Evolutionary conservation across 1,140 invertebrate species (phyloP), one percentile per base, ranked within the genome.

Genomic region (Elymnias hypermnestra): DNA sequence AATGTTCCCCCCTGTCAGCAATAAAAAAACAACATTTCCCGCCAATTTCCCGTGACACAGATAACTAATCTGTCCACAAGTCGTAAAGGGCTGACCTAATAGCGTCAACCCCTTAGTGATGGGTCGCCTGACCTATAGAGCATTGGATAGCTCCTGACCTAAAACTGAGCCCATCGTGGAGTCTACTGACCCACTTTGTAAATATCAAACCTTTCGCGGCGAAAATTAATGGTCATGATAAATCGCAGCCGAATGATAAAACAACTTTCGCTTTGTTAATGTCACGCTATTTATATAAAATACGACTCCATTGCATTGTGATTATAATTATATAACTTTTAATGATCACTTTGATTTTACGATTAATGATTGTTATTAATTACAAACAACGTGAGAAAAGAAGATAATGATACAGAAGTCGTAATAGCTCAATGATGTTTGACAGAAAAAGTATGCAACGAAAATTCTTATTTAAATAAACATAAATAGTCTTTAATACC

Each of bases 31-130:
- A n/a, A n/a, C n/a, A n/a, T n/a, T n/a, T n/a, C n/a, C n/a, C n/a
- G n/a, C 8, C 26, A 29, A 12, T 40, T 42, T 35, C 28, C 31
- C 43, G 3, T 35, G 43, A 31, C 50, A 39, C 31, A 47, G 50
- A 54, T 54, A 52, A 13, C 35, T 17, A 55, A 52, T 53, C 35
- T 38, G 64, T 60, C 55, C 53, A 63, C 61, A 57, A 62, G 41
- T 53, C 60, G 59, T 71, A 72, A 73, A 73, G 42, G 29, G 48
- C 58, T 69, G 62, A 71, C 69, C 58, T 68, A 66, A 63, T 60
- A 49, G 57, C 35, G 31, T 21, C 53, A 63, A 60, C 63, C 60
- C 66, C 62, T 52, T 47, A 28, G 46, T 47, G 50, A 13, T 10
- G 26, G 26, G 3, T 6, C 10, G 7, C 13, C 26, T 29, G 26